These are phyloP conservation scores for Amphiprion clarkii DNA, from an alignment of 2,797 vertebrate species.

Conservation along the genomic window DNA sequence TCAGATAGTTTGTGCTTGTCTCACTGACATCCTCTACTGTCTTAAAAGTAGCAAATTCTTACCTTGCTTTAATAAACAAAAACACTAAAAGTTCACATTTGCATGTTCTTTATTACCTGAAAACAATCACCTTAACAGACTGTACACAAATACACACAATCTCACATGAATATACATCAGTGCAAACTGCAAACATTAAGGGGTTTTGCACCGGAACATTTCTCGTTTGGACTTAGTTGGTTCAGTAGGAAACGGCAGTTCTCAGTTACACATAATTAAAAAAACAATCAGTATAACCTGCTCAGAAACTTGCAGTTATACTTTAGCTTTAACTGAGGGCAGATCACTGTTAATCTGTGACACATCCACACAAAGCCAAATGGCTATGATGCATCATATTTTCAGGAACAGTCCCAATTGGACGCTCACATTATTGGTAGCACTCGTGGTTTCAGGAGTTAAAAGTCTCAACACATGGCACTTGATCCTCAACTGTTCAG, in stretches of 20 bases:
- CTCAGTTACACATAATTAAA: conserved; percentile 25
- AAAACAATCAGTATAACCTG: conserved; percentile 36
- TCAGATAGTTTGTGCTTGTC: neutral
- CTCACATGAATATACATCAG: conserved; percentile 73
- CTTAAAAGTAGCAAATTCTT: neutral
- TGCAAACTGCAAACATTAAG: conserved; percentile 77
- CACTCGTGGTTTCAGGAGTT: conserved; percentile 36
- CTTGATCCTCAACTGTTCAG: conserved; percentile 58
- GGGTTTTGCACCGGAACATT: conserved; percentile 42
- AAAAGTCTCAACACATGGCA: conserved; percentile 62
- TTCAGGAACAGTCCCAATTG: neutral
- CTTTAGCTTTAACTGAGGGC: conserved; percentile 12
- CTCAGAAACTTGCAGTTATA: conserved; percentile 28
- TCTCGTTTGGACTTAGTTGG: conserved; percentile 21
- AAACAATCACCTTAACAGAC: conserved; percentile 72
- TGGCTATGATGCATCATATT: conserved; percentile 12
- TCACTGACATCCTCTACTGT: neutral
- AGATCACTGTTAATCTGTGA: conserved; percentile 2
- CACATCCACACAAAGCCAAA: conserved; percentile 1
- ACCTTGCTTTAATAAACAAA: conserved; percentile 13
- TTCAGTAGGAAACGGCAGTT: conserved; percentile 54
- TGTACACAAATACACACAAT: conserved; percentile 68
- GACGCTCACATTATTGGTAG: conserved; percentile 19
- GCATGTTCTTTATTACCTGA: conserved; percentile 66
- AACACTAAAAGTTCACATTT: conserved; percentile 3